A percentile compares a stretch with the other conserved stretches of the same genome.
phyloP scores from a whole-genome alignment of 2,888 invertebrate species.

The Drosophila affinis region DNA sequence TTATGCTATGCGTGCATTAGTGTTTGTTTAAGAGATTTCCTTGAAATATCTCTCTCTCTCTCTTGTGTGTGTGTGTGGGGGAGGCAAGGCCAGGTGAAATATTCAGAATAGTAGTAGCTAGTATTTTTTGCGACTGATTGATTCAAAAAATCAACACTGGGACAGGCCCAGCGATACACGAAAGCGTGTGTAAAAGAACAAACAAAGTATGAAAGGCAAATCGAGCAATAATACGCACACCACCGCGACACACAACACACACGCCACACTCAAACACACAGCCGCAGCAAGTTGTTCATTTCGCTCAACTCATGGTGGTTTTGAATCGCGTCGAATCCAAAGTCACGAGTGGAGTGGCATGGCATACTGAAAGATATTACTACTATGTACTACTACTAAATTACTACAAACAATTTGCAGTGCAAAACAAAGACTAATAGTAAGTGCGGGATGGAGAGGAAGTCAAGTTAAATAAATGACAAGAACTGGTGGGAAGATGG shows the following conservation, averaged over 20 bases:
- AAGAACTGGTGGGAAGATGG: constrained; percentile 1
- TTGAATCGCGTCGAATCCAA: constrained; percentile 30
- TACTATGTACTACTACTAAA: background rate
- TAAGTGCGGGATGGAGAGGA: background rate
- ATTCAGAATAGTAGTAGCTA: constrained; percentile 8
- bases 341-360: constrained; percentile 44
- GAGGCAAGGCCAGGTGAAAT: constrained; percentile 23
- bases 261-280: constrained; percentile 44
- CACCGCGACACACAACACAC: constrained; percentile 51
- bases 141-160: constrained; percentile 67
- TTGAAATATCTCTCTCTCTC: constrained; percentile 30
- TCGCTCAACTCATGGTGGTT: constrained; percentile 37
- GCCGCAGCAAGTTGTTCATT: constrained; percentile 52
- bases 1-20: constrained; percentile 8
- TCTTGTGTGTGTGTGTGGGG: background rate
- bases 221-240: constrained; percentile 64
- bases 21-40: constrained; percentile 16
- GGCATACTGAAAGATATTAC: constrained; percentile 5
- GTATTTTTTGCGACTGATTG: constrained; percentile 15
- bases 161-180: constrained; percentile 31
- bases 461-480: background rate
- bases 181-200: constrained; percentile 76
- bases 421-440: background rate
- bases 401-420: background rate
- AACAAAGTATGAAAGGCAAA: constrained; percentile 74